Evolutionary conservation across 2,113 vertebrate genomes (phyloP).

Genomic region (Danionella cerebrum): DNA sequence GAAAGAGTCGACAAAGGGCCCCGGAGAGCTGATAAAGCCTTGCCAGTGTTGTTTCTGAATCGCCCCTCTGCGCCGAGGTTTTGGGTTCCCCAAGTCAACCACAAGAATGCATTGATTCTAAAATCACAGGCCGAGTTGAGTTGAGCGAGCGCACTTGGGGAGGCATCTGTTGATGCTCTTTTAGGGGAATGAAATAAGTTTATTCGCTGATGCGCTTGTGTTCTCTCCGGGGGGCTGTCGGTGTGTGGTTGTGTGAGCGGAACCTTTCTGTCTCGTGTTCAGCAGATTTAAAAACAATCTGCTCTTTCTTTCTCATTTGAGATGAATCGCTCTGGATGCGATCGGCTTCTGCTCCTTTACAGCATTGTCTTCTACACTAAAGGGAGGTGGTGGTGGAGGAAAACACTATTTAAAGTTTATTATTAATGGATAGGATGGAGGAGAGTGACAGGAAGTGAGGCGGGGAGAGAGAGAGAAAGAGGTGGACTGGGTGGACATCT

Average conservation of each 20-base stretch:
- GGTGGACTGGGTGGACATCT: no score
- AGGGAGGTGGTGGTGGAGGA: no score
- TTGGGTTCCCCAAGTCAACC: constrained; percentile 36
- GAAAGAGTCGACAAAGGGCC: constrained; percentile 50
- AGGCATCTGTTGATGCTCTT: not conserved
- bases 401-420: no score
- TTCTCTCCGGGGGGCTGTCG: constrained; percentile 10
- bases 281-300: no score
- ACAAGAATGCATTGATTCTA: not conserved
- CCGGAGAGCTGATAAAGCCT: constrained; percentile 54
- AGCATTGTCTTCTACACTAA: no score
- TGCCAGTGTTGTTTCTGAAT: constrained; percentile 47
- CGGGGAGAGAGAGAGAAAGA: no score
- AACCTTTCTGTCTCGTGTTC: no score
- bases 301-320: no score
- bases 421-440: no score
- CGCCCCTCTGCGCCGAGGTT: constrained; percentile 42
- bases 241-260: constrained; percentile 14
- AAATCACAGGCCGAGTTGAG: not conserved
- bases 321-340: no score
- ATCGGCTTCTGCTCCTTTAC: no score
- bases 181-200: not conserved
- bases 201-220: constrained; percentile 7
- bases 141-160: not conserved
- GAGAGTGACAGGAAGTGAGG: no score